These are phyloP conservation scores for Nothobranchius furzeri DNA, from an alignment of 2,113 vertebrate species.

Conservation along the genomic window DNA sequence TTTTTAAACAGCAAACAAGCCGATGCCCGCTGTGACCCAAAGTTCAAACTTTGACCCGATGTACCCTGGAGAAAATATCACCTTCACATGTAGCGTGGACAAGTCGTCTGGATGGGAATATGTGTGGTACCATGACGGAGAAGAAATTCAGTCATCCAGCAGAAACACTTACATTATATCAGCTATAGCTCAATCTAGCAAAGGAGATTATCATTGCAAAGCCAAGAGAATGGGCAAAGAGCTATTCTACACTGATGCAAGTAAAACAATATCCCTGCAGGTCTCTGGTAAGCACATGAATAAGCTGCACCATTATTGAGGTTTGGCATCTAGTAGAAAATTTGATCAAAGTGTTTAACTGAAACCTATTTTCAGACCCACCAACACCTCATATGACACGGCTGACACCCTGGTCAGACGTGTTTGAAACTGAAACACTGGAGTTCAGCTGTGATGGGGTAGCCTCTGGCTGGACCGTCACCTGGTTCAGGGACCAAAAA, in stretches of 20 bases:
- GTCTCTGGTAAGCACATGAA: conserved; percentile 10
- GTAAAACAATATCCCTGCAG: background rate
- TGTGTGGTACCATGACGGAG: background rate
- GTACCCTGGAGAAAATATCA: conserved; percentile 11
- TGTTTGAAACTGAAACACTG: conserved; percentile 45
- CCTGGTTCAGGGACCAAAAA: conserved; percentile 28
- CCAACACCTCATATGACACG: conserved; percentile 27
- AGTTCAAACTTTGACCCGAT: background rate
- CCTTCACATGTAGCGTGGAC: background rate
- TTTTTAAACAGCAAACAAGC: background rate
- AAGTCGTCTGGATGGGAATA: background rate
- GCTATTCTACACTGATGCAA: background rate
- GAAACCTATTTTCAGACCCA: conserved; percentile 32
- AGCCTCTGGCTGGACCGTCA: conserved; percentile 17
- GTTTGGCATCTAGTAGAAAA: background rate
- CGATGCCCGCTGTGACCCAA: background rate
- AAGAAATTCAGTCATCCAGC: background rate
- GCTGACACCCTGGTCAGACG: conserved; percentile 19
- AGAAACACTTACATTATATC: background rate
- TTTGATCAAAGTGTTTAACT: background rate
- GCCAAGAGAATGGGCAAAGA: background rate
- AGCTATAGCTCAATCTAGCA: background rate
- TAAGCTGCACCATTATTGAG: background rate
- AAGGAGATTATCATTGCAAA: background rate
- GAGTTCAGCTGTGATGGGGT: background rate